A percentile compares a stretch with the other conserved stretches of the same genome.
Conservation (phyloP, 2,888 invertebrate species). For the Gortyna flavago region DNA sequence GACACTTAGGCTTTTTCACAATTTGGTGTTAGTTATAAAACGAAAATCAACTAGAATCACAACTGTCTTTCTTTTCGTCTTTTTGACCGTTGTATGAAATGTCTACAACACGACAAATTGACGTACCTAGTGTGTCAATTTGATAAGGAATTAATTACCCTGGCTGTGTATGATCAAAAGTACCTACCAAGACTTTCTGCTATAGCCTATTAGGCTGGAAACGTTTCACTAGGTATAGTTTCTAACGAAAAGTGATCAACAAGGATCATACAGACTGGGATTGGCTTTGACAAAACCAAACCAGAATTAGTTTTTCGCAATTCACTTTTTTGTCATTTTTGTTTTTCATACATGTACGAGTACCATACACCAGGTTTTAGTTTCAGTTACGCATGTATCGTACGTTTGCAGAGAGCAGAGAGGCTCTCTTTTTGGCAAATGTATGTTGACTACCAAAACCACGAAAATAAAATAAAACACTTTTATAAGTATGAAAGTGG, state of each 20-base stretch:
- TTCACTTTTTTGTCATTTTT: neutral
- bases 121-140: too few species aligned
- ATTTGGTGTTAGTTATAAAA: too few species aligned
- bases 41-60: too few species aligned
- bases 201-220: too few species aligned
- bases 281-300: slow-evolving; percentile 18
- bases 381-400: slow-evolving; percentile 1
- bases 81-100: neutral
- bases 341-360: neutral
- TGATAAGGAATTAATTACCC: too few species aligned
- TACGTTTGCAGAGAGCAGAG: neutral
- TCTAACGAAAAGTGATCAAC: neutral
- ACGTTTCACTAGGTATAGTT: too few species aligned
- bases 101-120: too few species aligned
- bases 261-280: neutral
- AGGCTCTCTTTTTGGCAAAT: neutral
- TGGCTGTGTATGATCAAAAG: too few species aligned
- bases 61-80: neutral
- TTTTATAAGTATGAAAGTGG: neutral
- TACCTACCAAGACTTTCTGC: neutral
- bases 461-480: neutral
- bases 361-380: slow-evolving; percentile 7
- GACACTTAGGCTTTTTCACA: too few species aligned
- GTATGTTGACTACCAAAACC: neutral
- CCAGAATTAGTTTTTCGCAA: neutral